Evolutionary conservation across 2,888 invertebrate species (phyloP).

Genomic region (Mactromeris polynyma): DNA sequence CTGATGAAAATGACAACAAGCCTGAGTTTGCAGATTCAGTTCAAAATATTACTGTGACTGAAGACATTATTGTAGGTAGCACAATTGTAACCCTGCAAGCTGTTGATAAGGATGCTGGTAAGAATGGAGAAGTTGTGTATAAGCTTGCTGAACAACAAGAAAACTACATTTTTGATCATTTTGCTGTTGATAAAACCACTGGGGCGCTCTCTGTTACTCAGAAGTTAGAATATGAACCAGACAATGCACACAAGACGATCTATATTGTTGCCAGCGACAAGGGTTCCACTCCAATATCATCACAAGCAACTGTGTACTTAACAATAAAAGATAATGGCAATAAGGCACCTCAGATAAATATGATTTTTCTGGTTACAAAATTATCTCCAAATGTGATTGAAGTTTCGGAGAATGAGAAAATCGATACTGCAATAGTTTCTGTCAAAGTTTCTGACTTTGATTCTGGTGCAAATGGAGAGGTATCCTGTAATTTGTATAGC

Average conservation of each 20-base stretch:
- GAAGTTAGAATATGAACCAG: constrained; percentile 67
- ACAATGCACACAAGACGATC: constrained; percentile 63
- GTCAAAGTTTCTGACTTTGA: constrained; percentile 82
- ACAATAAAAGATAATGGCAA: constrained; percentile 94
- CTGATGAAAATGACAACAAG: constrained; percentile 77
- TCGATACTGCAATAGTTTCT: constrained; percentile 79
- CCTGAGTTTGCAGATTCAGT: constrained; percentile 66
- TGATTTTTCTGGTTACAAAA: constrained; percentile 63
- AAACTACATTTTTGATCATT: constrained; percentile 64
- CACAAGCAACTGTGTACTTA: constrained; percentile 71
- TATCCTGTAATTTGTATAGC: constrained; percentile 76
- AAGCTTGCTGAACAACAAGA: constrained; percentile 79
- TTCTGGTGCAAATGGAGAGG: constrained; percentile 77
- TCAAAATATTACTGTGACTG: constrained; percentile 67
- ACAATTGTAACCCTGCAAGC: constrained; percentile 90
- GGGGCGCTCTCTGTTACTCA: constrained; percentile 72
- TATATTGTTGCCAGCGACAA: constrained; percentile 72
- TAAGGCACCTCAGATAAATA: constrained; percentile 92
- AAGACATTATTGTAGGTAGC: constrained; percentile 68
- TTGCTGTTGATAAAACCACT: constrained; percentile 64
- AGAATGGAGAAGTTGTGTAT: constrained; percentile 90
- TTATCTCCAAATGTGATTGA: constrained; percentile 58
- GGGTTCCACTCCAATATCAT: constrained; percentile 60
- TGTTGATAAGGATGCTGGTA: constrained; percentile 94
- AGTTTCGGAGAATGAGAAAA: constrained; percentile 75